Evolutionary conservation across 1,140 invertebrate species (phyloP).

Genomic region (Tetragonula clypearis): DNA sequence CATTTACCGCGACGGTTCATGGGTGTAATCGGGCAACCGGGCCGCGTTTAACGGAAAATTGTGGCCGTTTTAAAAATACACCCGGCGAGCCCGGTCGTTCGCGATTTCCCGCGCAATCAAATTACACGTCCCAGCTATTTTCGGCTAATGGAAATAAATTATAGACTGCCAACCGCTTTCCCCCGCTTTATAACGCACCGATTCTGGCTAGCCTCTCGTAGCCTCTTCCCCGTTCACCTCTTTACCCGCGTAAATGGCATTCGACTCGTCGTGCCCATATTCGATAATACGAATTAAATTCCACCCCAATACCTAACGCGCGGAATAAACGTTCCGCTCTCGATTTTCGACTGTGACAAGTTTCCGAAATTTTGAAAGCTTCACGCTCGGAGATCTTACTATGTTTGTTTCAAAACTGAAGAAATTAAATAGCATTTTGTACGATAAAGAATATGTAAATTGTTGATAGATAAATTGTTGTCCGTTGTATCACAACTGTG

Average conservation of each 20-base stretch:
- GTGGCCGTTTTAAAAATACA: constrained; percentile 33
- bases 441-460: too few species aligned
- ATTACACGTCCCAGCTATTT: constrained; percentile 33
- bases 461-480: too few species aligned
- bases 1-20: constrained; percentile 6
- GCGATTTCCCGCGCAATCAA: constrained; percentile 24
- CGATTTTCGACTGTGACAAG: neutral
- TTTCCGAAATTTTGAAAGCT: neutral
- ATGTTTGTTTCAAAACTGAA: too few species aligned
- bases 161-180: constrained; percentile 12
- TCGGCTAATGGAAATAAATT: constrained; percentile 45
- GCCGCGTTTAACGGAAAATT: constrained; percentile 33
- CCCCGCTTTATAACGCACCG: constrained; percentile 25
- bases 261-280: too few species aligned
- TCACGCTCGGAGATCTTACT: too few species aligned
- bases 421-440: too few species aligned
- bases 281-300: neutral
- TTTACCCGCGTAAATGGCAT: neutral
- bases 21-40: neutral
- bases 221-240: neutral
- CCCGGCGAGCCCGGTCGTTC: neutral
- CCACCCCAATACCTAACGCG: neutral
- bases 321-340: too few species aligned
- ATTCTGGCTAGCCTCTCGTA: neutral
- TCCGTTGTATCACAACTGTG: too few species aligned